Base-by-base conservation (phyloP, 2,797 vertebrate species). In the Enteromius radiatus region DNA sequence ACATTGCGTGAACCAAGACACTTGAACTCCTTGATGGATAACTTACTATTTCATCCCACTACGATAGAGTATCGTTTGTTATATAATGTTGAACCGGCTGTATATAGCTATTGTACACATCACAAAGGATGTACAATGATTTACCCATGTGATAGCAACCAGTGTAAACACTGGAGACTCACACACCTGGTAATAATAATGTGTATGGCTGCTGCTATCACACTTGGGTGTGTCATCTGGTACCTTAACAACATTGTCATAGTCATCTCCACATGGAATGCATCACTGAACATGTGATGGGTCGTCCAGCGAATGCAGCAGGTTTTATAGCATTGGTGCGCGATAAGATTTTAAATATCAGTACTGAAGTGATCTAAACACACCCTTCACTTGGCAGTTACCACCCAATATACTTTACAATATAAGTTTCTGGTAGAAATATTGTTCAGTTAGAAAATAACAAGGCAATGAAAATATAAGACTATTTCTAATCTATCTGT, bases 241-340 rank as follows among this genome's bases (percentile, higher is more conserved):
- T 88, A 64, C 73, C 88, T 77, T 68, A 80, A 84, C 56, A 84
- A 86, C 86, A 31, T 54, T 28, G 28, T 26, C 15, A 43, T 59
- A 65, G 45, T 74, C 84, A 89, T 81, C 81, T 70, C 74, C 31
- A 26, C 79, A 79, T 28, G 52, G 11, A 69, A 21, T 45, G 41
- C n/a, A 63, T 70, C 31, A 54, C 73, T 79, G 47, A 49, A 70
- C 47, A 52, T 82, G 28, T 63, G 21, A 45, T 19, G 23, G 71
- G 80, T 77, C 33, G 31, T 28, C 9, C 10, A 36, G 15, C 21
- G 3, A 19, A 59, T 59, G 5, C 26, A 31, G 21, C 28, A 17
- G 14, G 41, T 67, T 86, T 85, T 63, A 85, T 78, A 45, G 49
- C 23, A 3, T 54, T 19, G 41, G 10, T 17, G 31, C 36, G 52